Percentiles rank a stretch among this genome's conserved stretches.
Conservation (phyloP, 1,140 invertebrate genomes). For the Dendroctonus valens region DNA sequence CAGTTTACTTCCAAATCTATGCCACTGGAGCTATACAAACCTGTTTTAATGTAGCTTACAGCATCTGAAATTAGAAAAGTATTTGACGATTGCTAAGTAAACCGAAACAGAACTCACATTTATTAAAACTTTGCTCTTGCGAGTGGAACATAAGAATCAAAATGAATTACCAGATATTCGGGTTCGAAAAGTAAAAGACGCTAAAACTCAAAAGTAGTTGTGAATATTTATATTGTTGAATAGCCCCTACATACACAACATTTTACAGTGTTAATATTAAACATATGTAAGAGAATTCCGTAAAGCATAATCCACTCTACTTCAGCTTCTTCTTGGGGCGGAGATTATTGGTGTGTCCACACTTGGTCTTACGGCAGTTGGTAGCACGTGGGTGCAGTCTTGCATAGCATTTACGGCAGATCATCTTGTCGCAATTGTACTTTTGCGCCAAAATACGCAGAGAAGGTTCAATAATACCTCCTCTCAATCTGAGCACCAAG, state of each 20-base stretch:
- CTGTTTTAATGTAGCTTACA: too few species aligned
- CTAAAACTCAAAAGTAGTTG: not conserved
- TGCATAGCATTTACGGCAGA: constrained; percentile 99
- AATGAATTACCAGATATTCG: too few species aligned
- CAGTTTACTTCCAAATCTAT: too few species aligned
- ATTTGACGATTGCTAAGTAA: too few species aligned
- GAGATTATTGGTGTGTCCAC: constrained; percentile 98
- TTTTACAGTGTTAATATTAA: not conserved
- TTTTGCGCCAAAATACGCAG: constrained; percentile 95
- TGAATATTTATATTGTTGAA: not conserved
- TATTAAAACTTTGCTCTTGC: too few species aligned
- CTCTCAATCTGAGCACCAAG: constrained; percentile 73
- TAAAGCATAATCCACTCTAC: constrained; percentile 57
- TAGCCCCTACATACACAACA: constrained; percentile 1
- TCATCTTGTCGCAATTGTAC: constrained; percentile 99
- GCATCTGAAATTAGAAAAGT: too few species aligned
- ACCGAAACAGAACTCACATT: too few species aligned
- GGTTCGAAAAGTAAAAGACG: too few species aligned
- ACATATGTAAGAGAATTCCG: not conserved
- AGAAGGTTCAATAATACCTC: constrained; percentile 96
- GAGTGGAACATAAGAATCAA: too few species aligned
- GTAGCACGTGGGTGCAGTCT: constrained; percentile 92
- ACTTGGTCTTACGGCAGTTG: constrained; percentile 99
- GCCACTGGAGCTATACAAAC: too few species aligned
- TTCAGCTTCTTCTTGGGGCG: constrained; percentile 99